Percentiles rank a stretch among this genome's conserved stretches.
Conservation (phyloP, 2,113 vertebrate genomes). For the Xiphias gladius region DNA sequence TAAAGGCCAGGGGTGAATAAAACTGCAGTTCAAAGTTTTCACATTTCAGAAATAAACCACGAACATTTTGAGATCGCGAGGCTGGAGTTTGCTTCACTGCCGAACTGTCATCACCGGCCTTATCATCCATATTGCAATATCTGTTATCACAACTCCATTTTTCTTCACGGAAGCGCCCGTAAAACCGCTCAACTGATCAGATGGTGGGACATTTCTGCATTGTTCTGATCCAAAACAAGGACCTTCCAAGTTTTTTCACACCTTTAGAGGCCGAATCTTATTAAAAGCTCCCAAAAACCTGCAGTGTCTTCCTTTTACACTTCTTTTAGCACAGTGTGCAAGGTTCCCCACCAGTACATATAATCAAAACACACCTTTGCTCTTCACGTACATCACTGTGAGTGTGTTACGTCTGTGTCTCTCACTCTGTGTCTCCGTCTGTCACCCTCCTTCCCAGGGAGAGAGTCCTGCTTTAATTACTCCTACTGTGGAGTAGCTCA, state of each 20-base stretch:
- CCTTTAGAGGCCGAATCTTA: not conserved
- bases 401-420: constrained; percentile 43
- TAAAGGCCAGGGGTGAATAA: not conserved
- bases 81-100: not conserved
- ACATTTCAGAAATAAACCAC: not conserved
- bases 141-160: constrained; percentile 28
- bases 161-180: not conserved
- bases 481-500: constrained; percentile 68
- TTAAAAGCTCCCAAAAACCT: not conserved
- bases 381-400: constrained; percentile 17
- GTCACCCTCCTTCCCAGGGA: constrained; percentile 48
- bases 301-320: not conserved
- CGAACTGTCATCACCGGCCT: constrained; percentile 1
- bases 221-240: not conserved
- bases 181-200: not conserved
- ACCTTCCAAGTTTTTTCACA: not conserved
- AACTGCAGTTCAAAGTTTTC: not conserved
- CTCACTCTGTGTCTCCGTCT: constrained; percentile 52
- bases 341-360: not conserved
- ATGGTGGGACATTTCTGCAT: not conserved
- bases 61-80: not conserved
- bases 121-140: not conserved
- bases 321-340: not conserved
- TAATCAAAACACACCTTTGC: constrained; percentile 29
- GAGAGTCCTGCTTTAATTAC: constrained; percentile 80